Conservation (phyloP, 2,797 vertebrate genomes). For the Scolopax rusticola region DNA sequence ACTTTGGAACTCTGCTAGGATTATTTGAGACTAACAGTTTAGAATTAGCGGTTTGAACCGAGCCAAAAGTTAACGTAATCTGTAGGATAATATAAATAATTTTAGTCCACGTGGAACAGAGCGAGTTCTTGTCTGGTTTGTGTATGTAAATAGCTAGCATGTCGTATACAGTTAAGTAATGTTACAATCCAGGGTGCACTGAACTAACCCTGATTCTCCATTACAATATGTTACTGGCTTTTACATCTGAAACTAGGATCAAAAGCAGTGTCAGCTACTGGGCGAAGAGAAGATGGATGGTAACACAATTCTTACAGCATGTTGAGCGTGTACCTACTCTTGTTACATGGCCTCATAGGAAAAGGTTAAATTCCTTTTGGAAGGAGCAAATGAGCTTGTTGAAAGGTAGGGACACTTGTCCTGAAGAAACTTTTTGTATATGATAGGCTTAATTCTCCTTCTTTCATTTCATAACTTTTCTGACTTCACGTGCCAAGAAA, state of each 20-base stretch:
- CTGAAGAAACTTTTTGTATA: conserved; percentile 63
- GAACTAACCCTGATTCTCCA: conserved; percentile 74
- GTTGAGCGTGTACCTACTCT: conserved; percentile 74
- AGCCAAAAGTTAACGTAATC: conserved; percentile 26
- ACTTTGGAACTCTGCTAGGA: neutral
- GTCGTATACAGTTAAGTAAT: conserved; percentile 64
- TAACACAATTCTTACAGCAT: conserved; percentile 76
- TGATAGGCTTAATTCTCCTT: conserved; percentile 67
- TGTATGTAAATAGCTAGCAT: conserved; percentile 65
- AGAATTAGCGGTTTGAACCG: conserved; percentile 30
- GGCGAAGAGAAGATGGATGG: conserved; percentile 75
- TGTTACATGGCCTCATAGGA: conserved; percentile 75
- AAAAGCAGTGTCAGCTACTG: conserved; percentile 74
- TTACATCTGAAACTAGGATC: conserved; percentile 74
- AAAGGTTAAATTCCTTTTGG: conserved; percentile 75
- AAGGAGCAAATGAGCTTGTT: conserved; percentile 74
- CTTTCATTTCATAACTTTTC: conserved; percentile 58
- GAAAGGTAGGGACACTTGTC: conserved; percentile 71
- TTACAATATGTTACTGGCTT: conserved; percentile 75
- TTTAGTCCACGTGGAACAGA: neutral
- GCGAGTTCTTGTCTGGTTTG: conserved; percentile 41
- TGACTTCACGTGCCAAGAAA: conserved; percentile 47
- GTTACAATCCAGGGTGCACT: conserved; percentile 67
- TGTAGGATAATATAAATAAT: conserved; percentile 28
- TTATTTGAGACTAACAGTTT: conserved; percentile 29